phyloP scores from a whole-genome alignment of 2,113 vertebrate species.

The Copsychus sechellarum region DNA sequence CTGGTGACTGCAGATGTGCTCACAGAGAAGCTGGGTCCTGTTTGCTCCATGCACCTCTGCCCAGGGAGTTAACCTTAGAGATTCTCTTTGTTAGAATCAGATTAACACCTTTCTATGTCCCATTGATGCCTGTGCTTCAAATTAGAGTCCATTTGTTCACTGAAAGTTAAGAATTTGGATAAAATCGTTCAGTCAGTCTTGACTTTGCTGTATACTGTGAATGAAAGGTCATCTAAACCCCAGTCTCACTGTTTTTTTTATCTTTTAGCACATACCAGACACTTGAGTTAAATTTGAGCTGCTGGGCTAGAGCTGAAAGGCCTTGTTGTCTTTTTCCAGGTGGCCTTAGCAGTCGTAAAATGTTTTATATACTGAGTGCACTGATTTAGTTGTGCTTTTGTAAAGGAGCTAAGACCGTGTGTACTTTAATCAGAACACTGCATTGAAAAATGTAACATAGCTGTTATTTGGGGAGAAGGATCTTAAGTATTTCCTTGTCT shows the following conservation, averaged over 20 bases:
- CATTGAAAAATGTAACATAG: background rate
- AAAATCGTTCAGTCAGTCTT: background rate
- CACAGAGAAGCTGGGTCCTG: background rate
- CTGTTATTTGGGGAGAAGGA: background rate
- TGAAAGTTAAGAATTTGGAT: background rate
- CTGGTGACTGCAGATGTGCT: background rate
- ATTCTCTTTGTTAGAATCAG: background rate
- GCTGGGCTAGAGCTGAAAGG: background rate
- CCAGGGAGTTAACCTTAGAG: background rate
- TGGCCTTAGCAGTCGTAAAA: background rate
- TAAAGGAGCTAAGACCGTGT: background rate
- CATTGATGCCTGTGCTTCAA: fast-evolving
- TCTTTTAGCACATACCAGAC: background rate
- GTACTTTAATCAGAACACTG: background rate
- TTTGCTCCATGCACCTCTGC: background rate
- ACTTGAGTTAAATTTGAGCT: background rate
- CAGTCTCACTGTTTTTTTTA: background rate
- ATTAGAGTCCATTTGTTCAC: background rate
- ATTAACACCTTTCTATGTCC: background rate
- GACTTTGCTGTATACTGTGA: background rate
- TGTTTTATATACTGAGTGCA: background rate
- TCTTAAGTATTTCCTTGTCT: background rate
- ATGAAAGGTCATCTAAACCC: background rate
- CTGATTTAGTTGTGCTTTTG: background rate
- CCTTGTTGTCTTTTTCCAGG: background rate